Evolutionary conservation across 2,888 invertebrate species (phyloP).

Genomic region (Polydrusus tereticollis): DNA sequence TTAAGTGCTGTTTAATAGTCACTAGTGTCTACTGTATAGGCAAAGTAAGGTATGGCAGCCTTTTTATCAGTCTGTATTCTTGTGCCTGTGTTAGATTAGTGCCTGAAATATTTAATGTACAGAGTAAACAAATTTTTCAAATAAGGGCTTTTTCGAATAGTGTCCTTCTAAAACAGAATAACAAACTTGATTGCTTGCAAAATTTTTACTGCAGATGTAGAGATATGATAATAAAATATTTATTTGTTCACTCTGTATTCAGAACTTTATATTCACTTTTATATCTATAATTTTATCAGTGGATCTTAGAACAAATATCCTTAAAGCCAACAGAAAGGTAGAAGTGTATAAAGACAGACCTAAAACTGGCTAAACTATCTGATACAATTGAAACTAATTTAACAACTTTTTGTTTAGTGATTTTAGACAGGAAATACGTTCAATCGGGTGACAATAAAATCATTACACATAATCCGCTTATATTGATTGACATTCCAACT

Average conservation of each 20-base stretch:
- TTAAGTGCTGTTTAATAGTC: too few species aligned
- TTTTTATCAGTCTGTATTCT: constrained; percentile 61
- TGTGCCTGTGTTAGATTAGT: constrained; percentile 64
- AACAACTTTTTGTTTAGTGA: neutral
- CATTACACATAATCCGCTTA: too few species aligned
- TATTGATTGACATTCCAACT: too few species aligned
- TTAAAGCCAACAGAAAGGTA: neutral
- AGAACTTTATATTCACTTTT: constrained; percentile 1
- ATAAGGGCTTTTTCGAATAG: too few species aligned
- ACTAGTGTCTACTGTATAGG: too few species aligned
- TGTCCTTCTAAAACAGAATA: too few species aligned
- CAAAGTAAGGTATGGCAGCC: constrained; percentile 59
- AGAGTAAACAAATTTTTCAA: neutral
- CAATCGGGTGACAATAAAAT: too few species aligned
- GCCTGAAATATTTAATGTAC: constrained; percentile 58
- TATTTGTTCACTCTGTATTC: neutral
- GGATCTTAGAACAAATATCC: neutral
- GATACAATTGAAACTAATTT: constrained; percentile 23
- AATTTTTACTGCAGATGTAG: too few species aligned
- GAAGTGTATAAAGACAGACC: neutral
- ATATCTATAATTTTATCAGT: too few species aligned
- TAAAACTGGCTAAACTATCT: constrained; percentile 14
- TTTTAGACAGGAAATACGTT: neutral
- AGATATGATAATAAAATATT: neutral
- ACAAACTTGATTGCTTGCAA: too few species aligned